Conservation (phyloP, 2,888 invertebrate genomes). For the Zeuzera pyrina region DNA sequence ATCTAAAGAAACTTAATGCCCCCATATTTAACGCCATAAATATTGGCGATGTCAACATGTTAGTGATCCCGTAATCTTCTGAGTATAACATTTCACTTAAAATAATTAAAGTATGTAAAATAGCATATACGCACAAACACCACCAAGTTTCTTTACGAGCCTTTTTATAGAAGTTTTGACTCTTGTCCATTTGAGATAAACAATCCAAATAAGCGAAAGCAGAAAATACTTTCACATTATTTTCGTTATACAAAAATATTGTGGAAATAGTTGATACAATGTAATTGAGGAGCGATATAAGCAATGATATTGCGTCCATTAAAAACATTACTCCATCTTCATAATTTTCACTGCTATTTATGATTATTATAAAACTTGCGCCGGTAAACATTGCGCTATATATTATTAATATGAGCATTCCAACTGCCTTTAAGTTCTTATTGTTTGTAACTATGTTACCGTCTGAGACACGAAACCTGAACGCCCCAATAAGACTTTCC, state of each 20-base stretch:
- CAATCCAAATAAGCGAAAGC: slow-evolving; percentile 4
- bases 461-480: slow-evolving; percentile 8
- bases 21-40: slow-evolving; percentile 3
- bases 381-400: neutral
- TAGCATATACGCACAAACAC: neutral
- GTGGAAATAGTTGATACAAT: slow-evolving; percentile 3
- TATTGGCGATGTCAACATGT: neutral
- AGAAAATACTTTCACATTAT: slow-evolving; percentile 5
- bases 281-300: slow-evolving; percentile 4
- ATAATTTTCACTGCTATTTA: too few species aligned
- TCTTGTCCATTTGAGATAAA: too few species aligned
- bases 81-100: too few species aligned
- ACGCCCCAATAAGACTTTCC: slow-evolving; percentile 9
- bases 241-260: slow-evolving; percentile 2
- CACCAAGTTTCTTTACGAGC: neutral
- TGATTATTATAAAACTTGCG: too few species aligned
- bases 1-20: slow-evolving; percentile 4
- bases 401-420: slow-evolving; percentile 3
- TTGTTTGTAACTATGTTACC: slow-evolving; percentile 2
- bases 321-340: too few species aligned
- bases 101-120: too few species aligned
- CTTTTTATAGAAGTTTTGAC: slow-evolving; percentile 5
- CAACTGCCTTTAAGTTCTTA: slow-evolving; percentile 6
- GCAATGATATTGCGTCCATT: slow-evolving; percentile 4
- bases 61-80: neutral